A percentile compares a stretch with the other conserved stretches of the same genome.
These are phyloP conservation scores for Antennarius striatus DNA, from an alignment of 2,113 vertebrate genomes.

Conservation along the genomic window DNA sequence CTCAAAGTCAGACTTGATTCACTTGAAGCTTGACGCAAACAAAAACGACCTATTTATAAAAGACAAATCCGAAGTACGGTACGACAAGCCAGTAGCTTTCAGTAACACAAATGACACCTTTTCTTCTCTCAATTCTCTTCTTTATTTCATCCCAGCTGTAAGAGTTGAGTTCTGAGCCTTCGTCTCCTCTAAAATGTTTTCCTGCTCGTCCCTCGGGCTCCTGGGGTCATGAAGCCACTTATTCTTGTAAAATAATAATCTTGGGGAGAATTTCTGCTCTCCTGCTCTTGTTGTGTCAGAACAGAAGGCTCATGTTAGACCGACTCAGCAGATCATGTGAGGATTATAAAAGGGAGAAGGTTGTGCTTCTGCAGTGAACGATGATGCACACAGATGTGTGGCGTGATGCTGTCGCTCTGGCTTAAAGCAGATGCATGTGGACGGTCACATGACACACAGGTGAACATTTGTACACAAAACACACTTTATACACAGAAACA, in stretches of 20 bases:
- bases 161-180: not conserved
- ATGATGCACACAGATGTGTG: slow-evolving; percentile 1
- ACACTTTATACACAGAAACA: not conserved
- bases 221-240: slow-evolving; percentile 18
- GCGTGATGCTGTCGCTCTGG: not conserved
- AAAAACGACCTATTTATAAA: slow-evolving; percentile 58
- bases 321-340: slow-evolving; percentile 19
- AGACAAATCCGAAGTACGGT: slow-evolving; percentile 37
- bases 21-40: slow-evolving; percentile 57
- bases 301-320: slow-evolving; percentile 11
- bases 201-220: not conserved
- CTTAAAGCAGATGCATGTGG: slow-evolving; percentile 30
- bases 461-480: slow-evolving; percentile 1
- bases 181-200: slow-evolving; percentile 17
- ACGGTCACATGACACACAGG: slow-evolving; percentile 19
- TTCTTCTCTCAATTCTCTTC: too few relatives aligned
- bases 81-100: not conserved
- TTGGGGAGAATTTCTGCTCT: slow-evolving; percentile 12
- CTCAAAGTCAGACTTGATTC: slow-evolving; percentile 55
- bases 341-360: slow-evolving; percentile 8
- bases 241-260: slow-evolving; percentile 41
- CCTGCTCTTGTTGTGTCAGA: slow-evolving; percentile 20
- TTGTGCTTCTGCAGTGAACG: slow-evolving; percentile 13
- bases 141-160: slow-evolving; percentile 26
- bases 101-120: too few relatives aligned